Evolutionary conservation across 2,888 invertebrate species (phyloP), one percentile per base, ranked within the genome.

Genomic region (Leptinotarsa juncta): DNA sequence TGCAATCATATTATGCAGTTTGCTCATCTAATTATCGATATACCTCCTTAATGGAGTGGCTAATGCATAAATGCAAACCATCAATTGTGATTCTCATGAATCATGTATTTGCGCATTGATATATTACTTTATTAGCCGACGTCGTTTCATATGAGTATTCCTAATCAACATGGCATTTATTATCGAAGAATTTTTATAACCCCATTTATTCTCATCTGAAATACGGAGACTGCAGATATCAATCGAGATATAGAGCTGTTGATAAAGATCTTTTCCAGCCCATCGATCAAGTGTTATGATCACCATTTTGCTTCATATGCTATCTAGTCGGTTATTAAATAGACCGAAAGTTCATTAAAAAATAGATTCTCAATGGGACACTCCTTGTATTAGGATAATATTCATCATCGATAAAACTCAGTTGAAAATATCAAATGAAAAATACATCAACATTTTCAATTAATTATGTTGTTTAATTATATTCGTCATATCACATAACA

Each of bases 21-120:
- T 23, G 23, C 23, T 57, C 20, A 15, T 20, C 57, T 57, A 23
- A 57, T 57, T 57, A 57, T 57, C 57, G 16, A 57, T 20, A 57
- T 57, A 53, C 18, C n/a, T 57, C 23, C 2, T 57, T 57, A 23
- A 57, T 57, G 57, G 14, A 57, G 57, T 57, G 57, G 20, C 57
- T 26, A 57, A 57, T 57, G 57, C 57, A 57, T 57, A 57, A 57
- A 57, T 57, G 57, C 57, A 57, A 26, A 57, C 42, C 10, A 10
- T 42, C 42, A 42, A 42, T 23, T 4, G 10, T 23, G 23, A 23
- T 57, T 57, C 57, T 57, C 57, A 57, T 57, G 57, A 57, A 57
- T 57, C 57, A 20, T 23, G 20, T 57, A 57, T 57, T 53, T 53
- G 12, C 12, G 57, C 57, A 57, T 5, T 57, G 20, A 57, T 57